Percentiles rank a stretch among this genome's conserved stretches.
These are phyloP conservation scores for Megaustenia siamemsis DNA, from an alignment of 2,888 invertebrate genomes.

Conservation along the genomic window DNA sequence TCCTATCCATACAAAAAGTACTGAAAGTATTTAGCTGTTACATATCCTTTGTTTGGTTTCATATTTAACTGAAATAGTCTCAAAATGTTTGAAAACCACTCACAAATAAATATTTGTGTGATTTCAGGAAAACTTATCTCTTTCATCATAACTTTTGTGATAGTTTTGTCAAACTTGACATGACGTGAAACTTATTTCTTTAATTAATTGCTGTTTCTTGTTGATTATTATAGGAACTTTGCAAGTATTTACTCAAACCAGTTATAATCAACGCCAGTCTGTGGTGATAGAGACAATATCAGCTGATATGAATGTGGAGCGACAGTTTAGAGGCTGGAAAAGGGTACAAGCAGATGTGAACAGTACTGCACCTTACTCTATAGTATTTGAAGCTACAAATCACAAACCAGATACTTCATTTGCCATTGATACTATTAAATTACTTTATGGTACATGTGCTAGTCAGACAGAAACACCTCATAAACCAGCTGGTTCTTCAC, in stretches of 20 bases:
- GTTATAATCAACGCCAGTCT: background rate
- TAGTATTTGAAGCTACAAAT: background rate
- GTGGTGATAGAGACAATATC: background rate
- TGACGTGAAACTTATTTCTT: no score
- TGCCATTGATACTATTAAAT: conserved; percentile 34
- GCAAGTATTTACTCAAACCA: background rate
- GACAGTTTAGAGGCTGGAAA: conserved; percentile 3
- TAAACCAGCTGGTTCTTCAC: background rate
- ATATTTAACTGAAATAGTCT: no score
- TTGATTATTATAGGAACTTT: conserved; percentile 23
- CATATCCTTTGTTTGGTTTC: no score
- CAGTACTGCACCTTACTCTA: background rate
- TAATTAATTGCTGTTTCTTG: background rate
- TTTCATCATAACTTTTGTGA: background rate
- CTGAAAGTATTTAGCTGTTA: no score
- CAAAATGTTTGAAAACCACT: no score
- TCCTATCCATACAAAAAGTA: no score
- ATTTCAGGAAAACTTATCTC: no score
- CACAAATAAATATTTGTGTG: no score
- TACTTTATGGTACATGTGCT: conserved; percentile 13
- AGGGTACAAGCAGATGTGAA: conserved; percentile 15
- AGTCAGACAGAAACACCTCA: background rate
- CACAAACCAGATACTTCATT: background rate
- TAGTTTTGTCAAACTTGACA: background rate
- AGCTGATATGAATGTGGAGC: background rate